Evolutionary conservation across 30 jellyfish, hydroid and myxozoan species (phyloP), one percentile per base, ranked within the genome.

Genomic region (Rhopilema esculentum): DNA sequence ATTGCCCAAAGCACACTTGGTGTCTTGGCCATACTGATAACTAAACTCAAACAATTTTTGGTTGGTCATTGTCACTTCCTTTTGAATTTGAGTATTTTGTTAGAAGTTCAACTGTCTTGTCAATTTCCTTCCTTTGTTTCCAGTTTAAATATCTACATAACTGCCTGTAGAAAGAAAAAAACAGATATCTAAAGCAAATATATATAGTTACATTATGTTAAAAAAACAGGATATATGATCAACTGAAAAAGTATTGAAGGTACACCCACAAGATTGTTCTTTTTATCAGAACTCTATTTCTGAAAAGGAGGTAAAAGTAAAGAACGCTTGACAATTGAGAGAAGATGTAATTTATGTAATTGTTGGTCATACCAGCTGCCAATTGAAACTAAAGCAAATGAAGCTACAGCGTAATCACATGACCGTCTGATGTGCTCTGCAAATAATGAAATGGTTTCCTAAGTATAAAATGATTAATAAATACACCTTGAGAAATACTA

Each of bases 351-450:
- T 48, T 62, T 1, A 7, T 23, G 31, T 1, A 9, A 18, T 49
- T 1, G 25, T 15, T 20, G 49, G 21, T 72, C 84, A 17, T 78
- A 91, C 97, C 97, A 91, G 49, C 86, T 72, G 27, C 89, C 95
- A 21, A 91, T 7, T 26, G 97, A 77, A 12, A 80, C 73, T 19
- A 75, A 75, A 49, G 64, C 83, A 79, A 91, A 91, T 22, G 95
- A 77, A 6, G 61, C 72, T 27, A 91, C 86, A 1, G 89, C 92
- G 7, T 74, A 69, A 77, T 91, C 97, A 91, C 97, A 91, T 29
- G 97, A 84, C 66, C 66, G 83, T 48, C 90, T 67, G 21, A 91
- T 79, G 63, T 84, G 97, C 77, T 91, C 97, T 91, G 80, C 7
- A 64, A 66, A 72, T 18, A 83, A 53, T 26, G 79, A 28, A 29